Evolutionary conservation across 2,797 vertebrate genomes (phyloP).

Genomic region (Cheirogaleus major): DNA sequence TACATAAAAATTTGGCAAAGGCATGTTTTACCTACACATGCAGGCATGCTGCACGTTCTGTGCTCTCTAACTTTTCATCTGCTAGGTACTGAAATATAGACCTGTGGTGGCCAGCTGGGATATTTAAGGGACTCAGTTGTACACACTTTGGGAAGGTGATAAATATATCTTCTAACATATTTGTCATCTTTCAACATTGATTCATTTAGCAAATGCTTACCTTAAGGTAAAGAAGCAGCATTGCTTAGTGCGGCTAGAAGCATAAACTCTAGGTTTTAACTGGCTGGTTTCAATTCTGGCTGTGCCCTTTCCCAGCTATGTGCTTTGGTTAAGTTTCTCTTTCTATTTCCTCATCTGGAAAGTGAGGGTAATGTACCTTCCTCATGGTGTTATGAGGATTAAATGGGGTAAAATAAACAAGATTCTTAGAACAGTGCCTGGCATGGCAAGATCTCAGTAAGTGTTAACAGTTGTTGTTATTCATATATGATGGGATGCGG

Average conservation of each 20-base stretch:
- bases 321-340: not conserved
- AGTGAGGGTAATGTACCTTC: not conserved
- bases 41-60: not conserved
- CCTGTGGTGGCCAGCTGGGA: not conserved
- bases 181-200: not conserved
- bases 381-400: not conserved
- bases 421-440: not conserved
- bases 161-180: not conserved
- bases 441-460: not conserved
- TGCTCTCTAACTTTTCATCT: not conserved
- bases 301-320: not conserved
- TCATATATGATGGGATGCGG: not conserved
- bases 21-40: not conserved
- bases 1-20: not conserved
- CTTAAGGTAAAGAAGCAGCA: not conserved
- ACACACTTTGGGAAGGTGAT: not conserved
- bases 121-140: not conserved
- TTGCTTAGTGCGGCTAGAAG: not conserved
- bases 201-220: constrained; percentile 17
- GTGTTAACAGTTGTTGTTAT: not conserved
- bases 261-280: not conserved
- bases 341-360: not conserved
- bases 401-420: not conserved
- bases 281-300: not conserved
- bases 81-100: not conserved